Percentiles rank a stretch among this genome's conserved stretches.
Conservation (phyloP, 2,888 invertebrate species). For the Himalopsyche japonica region DNA sequence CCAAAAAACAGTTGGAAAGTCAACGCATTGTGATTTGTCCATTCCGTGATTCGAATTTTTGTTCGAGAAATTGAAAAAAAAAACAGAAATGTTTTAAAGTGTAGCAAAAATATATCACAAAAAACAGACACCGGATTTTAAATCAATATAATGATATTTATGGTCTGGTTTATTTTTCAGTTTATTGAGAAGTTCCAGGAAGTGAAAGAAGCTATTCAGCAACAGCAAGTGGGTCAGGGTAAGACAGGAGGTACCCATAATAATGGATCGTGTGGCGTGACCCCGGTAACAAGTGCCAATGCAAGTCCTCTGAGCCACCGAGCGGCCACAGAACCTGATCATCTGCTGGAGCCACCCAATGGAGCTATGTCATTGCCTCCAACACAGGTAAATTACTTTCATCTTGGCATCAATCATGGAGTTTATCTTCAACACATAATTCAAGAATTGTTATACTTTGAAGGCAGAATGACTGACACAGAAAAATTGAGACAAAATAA, state of each 20-base stretch:
- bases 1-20: too few species aligned
- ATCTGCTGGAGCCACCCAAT: slow-evolving; percentile 55
- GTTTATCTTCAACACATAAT: too few species aligned
- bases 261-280: slow-evolving; percentile 69
- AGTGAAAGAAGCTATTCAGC: slow-evolving; percentile 91
- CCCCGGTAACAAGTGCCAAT: slow-evolving; percentile 85
- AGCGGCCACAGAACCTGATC: slow-evolving; percentile 59
- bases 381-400: slow-evolving; percentile 41
- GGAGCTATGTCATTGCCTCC: slow-evolving; percentile 43
- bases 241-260: slow-evolving; percentile 47
- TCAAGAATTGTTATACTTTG: too few species aligned
- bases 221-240: slow-evolving; percentile 49
- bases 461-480: not conserved
- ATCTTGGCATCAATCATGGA: not conserved
- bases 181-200: slow-evolving; percentile 99
- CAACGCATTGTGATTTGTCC: too few species aligned
- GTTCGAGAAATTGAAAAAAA: too few species aligned
- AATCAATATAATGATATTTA: too few species aligned
- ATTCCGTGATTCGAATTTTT: too few species aligned
- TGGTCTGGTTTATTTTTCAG: slow-evolving; percentile 54
- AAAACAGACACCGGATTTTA: too few species aligned
- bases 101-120: too few species aligned
- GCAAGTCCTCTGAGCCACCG: slow-evolving; percentile 81
- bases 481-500: too few species aligned
- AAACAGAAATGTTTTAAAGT: too few species aligned